Evolutionary conservation across 1,140 invertebrate genomes (phyloP).

Genomic region (Ectropis grisescens): DNA sequence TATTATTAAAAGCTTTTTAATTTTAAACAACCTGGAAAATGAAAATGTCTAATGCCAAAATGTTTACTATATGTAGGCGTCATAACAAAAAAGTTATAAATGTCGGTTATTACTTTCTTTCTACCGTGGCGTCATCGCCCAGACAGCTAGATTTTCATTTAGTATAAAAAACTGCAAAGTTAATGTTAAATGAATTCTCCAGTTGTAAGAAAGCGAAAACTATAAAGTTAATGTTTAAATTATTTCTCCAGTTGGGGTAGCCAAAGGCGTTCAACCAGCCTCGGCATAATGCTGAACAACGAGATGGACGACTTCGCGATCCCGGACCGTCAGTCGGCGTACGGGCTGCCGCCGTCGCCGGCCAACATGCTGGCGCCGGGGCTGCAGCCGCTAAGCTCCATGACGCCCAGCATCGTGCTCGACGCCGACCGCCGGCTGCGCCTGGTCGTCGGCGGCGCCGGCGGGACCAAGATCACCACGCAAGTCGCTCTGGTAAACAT

Average conservation of each 20-base stretch:
- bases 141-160: too few species aligned
- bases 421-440: conserved; percentile 75
- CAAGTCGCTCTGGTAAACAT: conserved; percentile 79
- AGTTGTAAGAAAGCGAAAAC: too few species aligned
- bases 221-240: too few species aligned
- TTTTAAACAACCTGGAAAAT: too few species aligned
- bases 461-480: conserved; percentile 91
- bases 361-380: conserved; percentile 85
- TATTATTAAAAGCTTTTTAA: too few species aligned
- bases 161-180: too few species aligned
- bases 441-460: conserved; percentile 86
- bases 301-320: conserved; percentile 97
- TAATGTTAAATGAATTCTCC: too few species aligned
- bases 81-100: too few species aligned
- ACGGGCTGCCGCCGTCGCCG: conserved; percentile 82
- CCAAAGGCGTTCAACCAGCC: conserved; percentile 76
- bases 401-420: conserved; percentile 87
- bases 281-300: conserved; percentile 94
- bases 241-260: conserved; percentile 78
- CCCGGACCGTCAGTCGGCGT: conserved; percentile 82
- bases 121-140: too few species aligned
- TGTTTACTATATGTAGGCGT: too few species aligned
- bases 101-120: too few species aligned
- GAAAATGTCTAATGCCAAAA: too few species aligned
- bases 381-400: conserved; percentile 92